A percentile compares a stretch with the other conserved stretches of the same genome.
Conservation (phyloP, 2,113 vertebrate genomes). For the Dicerorhinus sumatrensis region DNA sequence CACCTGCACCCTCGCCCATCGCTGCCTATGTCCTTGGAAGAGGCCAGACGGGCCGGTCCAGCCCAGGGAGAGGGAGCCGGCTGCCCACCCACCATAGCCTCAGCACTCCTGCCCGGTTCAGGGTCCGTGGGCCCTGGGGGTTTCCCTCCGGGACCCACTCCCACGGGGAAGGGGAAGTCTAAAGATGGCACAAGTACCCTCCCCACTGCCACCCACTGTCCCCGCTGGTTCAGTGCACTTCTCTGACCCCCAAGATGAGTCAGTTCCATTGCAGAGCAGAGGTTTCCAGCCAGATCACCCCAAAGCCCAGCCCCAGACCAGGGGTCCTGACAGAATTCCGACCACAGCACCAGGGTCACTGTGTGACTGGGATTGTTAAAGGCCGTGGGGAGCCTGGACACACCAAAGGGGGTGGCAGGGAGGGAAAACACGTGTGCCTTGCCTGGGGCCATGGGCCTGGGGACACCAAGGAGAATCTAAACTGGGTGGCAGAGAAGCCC, state of each 20-base stretch:
- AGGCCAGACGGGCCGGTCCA: too few species aligned
- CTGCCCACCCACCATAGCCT: background rate
- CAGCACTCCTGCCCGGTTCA: background rate
- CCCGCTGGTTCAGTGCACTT: rapidly evolving
- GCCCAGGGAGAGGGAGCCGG: background rate
- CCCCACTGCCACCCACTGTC: background rate
- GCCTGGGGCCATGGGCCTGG: background rate
- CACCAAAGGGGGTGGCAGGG: background rate
- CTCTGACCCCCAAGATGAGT: background rate
- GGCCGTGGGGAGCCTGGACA: background rate
- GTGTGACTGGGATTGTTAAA: background rate
- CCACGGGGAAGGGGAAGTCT: background rate
- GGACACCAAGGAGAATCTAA: background rate
- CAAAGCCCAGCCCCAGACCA: background rate
- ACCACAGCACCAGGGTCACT: background rate
- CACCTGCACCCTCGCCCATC: background rate
- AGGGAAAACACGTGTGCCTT: rapidly evolving
- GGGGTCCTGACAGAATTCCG: background rate
- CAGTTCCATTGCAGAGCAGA: background rate
- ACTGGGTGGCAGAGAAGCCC: background rate
- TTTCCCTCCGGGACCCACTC: background rate
- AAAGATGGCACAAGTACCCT: too few species aligned
- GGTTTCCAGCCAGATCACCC: background rate
- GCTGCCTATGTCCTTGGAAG: background rate
- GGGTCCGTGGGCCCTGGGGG: background rate